A percentile compares a stretch with the other conserved stretches of the same genome.
These are phyloP conservation scores for Arenaria interpres DNA, from an alignment of 2,113 vertebrate genomes.

Conservation along the genomic window DNA sequence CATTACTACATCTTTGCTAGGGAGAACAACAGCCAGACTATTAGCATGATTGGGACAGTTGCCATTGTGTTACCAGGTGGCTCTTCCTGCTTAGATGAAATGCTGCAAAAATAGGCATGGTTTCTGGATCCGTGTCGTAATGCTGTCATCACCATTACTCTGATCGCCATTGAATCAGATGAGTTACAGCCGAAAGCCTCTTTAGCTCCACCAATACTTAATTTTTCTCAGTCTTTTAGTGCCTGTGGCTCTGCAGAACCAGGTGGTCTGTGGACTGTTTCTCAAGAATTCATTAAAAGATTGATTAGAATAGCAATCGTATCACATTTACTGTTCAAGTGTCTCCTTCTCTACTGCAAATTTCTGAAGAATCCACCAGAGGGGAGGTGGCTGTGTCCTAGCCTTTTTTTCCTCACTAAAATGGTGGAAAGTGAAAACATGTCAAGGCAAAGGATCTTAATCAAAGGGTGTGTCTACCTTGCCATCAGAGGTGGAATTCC, in stretches of 20 bases:
- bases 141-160: background rate
- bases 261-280: background rate
- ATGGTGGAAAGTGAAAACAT: background rate
- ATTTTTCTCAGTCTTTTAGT: background rate
- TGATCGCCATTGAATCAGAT: background rate
- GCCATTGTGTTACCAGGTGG: background rate
- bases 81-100: background rate
- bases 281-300: background rate
- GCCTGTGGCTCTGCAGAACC: background rate
- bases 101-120: background rate
- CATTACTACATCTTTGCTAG: background rate
- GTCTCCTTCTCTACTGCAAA: background rate
- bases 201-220: background rate
- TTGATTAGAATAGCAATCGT: background rate
- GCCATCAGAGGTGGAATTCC: background rate
- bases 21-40: background rate
- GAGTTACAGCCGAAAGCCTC: background rate
- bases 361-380: background rate
- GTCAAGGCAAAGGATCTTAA: background rate
- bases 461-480: background rate
- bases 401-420: background rate
- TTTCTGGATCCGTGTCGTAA: background rate
- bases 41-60: background rate
- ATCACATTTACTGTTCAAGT: background rate
- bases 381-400: accelerated